Conservation (phyloP, 1,140 invertebrate genomes). For the Anastrepha ludens region DNA sequence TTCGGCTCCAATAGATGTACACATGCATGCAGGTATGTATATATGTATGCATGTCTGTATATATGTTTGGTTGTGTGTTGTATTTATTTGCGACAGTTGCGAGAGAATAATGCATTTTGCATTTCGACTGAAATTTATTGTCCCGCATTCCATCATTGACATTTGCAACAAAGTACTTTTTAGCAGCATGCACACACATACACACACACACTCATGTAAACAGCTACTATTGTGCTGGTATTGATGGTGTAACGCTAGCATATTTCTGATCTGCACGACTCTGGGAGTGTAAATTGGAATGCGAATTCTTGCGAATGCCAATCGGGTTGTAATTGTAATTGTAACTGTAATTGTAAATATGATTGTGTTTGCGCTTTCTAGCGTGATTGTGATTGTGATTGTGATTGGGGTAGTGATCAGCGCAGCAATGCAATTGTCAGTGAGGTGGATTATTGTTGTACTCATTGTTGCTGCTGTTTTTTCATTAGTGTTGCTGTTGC, state of each 20-base stretch:
- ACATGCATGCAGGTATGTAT: neutral
- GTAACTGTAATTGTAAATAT: constrained; percentile 26
- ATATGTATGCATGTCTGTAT: neutral
- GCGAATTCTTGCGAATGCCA: neutral
- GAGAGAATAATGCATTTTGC: neutral
- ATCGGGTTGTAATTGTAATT: neutral
- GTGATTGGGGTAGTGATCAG: neutral
- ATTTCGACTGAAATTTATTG: constrained; percentile 23
- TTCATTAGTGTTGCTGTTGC: neutral
- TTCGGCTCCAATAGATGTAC: too few relatives aligned
- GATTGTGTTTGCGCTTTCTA: neutral
- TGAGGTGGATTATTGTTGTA: neutral
- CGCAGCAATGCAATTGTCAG: neutral
- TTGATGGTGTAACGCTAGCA: too few relatives aligned
- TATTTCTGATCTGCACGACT: too few relatives aligned
- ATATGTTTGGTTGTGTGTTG: neutral
- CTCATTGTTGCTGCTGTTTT: neutral
- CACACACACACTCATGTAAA: neutral
- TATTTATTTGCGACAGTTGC: too few relatives aligned
- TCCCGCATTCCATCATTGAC: neutral
- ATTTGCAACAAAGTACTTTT: neutral
- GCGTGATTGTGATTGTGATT: constrained; percentile 32
- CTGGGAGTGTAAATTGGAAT: neutral
- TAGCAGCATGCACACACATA: neutral
- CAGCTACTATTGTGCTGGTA: too few relatives aligned